phyloP scores from a whole-genome alignment of 2,888 invertebrate genomes.

The Villa cingulata region DNA sequence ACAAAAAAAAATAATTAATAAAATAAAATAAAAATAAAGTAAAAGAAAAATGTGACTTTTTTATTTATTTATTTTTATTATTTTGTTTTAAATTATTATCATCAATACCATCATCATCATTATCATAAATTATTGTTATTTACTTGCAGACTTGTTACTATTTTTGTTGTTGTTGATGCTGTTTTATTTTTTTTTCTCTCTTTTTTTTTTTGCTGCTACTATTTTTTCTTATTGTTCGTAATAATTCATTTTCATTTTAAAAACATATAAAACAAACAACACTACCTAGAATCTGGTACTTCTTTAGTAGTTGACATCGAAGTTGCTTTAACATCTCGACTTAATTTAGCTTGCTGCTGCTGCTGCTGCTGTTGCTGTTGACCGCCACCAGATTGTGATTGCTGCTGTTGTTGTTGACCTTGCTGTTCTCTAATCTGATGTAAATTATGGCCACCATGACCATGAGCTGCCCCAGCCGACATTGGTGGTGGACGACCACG shows the following conservation, averaged over 20 bases:
- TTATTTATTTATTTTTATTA: not conserved
- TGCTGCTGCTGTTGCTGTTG: constrained; percentile 15
- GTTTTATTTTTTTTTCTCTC: not conserved
- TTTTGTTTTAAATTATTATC: not conserved
- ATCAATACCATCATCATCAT: too few relatives aligned
- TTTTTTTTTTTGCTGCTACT: not conserved
- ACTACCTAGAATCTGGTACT: constrained; percentile 38
- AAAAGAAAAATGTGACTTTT: not conserved
- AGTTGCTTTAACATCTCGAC: constrained; percentile 21
- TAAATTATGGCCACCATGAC: not conserved
- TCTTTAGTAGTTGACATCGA: constrained; percentile 32
- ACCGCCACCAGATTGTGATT: constrained; percentile 5
- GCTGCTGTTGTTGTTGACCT: constrained; percentile 25
- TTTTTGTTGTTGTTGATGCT: not conserved
- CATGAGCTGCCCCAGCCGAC: constrained; percentile 8
- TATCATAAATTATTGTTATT: too few relatives aligned
- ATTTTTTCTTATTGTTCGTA: not conserved
- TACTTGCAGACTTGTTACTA: too few relatives aligned
- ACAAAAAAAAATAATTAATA: too few relatives aligned
- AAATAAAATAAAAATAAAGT: too few relatives aligned
- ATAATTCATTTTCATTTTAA: not conserved
- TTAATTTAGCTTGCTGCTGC: constrained; percentile 30
- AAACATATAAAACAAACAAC: constrained; percentile 20
- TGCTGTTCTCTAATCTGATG: constrained; percentile 8
- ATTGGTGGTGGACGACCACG: constrained; percentile 29